Base-by-base conservation (phyloP, 2,888 invertebrate genomes). In the Oxyteleia sp. region DNA sequence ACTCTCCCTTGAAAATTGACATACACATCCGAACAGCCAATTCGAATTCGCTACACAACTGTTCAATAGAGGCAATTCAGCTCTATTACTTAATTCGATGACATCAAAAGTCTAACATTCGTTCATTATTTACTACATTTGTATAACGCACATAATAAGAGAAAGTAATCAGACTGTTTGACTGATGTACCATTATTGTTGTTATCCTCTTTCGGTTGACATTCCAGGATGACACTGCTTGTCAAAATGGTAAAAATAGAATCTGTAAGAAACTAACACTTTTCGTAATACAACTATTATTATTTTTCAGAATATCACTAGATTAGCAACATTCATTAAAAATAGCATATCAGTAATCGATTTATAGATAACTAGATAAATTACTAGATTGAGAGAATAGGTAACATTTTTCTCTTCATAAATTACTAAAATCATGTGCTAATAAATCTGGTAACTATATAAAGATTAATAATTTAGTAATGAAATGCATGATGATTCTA, bases 161-260 rank as follows among this genome's bases (percentile, higher is more conserved):
- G 78, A 79, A 79, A 71, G 71, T 57, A 71, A 72, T 43, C n/a
- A n/a, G 59, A 80, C 57, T 15, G 64, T 72, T 51, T 72, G 80
- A 80, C 66, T 55, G 49, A 16, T 20, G 59, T 23, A 20, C 18
- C 45, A 47, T 78, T 69, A 78, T 78, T 63, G 45, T 43, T 26
- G 29, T 75, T 75, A 66, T 66, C 55, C 23, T 55, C 47, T 55
- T 74, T 72, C n/a, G 26, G 23, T 26, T 10, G 43, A 11, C 43
- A 20, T 15, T 16, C 3, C 18, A 4, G 11, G n/a, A 20, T 49
- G 26, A 49, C 5, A 7, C 4, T n/a, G n/a, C n/a, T n/a, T n/a
- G 59, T 26, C 38, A 13, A 18, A n/a, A n/a, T n/a, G n/a, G n/a
- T 13, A 35, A 38, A 55, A 35, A 35, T 55, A 18, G 32, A 55